Base-by-base conservation (phyloP, 2,797 vertebrate species). In the Borostomias antarcticus region DNA sequence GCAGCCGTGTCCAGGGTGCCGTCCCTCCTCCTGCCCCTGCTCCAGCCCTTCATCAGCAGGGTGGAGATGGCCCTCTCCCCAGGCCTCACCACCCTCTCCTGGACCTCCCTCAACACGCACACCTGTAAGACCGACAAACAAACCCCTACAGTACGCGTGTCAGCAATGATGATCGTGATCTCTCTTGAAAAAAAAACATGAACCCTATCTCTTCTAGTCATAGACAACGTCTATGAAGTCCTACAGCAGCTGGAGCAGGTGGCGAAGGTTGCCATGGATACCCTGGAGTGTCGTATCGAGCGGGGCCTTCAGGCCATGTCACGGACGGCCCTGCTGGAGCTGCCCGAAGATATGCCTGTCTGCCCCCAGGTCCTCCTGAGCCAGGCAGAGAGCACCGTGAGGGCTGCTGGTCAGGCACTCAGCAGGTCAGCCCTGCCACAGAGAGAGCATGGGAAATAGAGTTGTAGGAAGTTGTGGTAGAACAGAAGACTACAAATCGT, bases 251-350 rank as follows among this genome's bases (percentile, higher is more conserved):
- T 95, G 82, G 80, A 91, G 40, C 88, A 88, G 56, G 62, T 91
- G 0, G 77, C 78, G 7, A 93, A 89, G 69, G 81, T 82, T 28
- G 82, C 82, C 0, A 47, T 73, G 19, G 93, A 95, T 75, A 89
- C 87, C 5, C 32, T 95, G 80, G 93, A 95, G 71, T 95, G 91
- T 75, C 91, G 92, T 62, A 88, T 95, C 45, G 88, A 89, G 19
- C 87, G 82, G 50, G 72, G 89, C 66, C 81, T 95, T 23, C 69
- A 84, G n/a, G 70, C 76, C 63, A 91, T 92, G 79, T 85, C 87
- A 0, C 85, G 84, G 76, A 91, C 89, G 48, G 1, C 73, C 30
- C 85, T 95, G 64, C 82, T 94, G 68, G 74, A 84, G 69, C 86
- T 94, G 52, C 92, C 90, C 1, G 90, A 89, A 58, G 88, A 93